phyloP scores from a whole-genome alignment of 2,113 vertebrate genomes.

The Catharus fuscescens region DNA sequence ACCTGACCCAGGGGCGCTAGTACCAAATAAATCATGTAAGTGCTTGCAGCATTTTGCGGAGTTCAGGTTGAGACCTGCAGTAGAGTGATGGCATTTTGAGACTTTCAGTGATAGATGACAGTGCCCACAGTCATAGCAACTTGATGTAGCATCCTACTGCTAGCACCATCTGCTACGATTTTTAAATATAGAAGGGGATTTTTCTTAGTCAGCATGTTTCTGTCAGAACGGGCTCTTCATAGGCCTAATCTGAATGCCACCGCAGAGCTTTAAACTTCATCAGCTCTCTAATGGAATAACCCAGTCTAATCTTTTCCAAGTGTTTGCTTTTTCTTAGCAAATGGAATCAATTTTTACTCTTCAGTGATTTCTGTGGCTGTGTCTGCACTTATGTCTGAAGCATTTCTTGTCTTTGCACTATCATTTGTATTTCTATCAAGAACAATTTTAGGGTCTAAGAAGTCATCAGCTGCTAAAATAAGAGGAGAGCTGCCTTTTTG shows the following conservation, averaged over 20 bases:
- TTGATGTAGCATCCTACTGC: conserved; percentile 37
- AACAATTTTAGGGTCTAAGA: not conserved
- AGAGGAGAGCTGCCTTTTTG: not conserved
- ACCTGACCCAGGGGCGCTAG: not conserved
- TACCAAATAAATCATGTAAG: not conserved
- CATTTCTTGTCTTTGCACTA: not conserved
- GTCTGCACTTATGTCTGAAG: conserved; percentile 15
- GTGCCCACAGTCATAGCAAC: conserved; percentile 23
- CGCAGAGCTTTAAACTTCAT: not conserved
- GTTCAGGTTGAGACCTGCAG: not conserved
- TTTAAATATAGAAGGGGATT: conserved; percentile 63
- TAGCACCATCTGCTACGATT: conserved; percentile 57
- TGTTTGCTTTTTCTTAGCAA: conserved; percentile 21
- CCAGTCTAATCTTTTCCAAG: not conserved
- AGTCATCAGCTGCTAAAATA: not conserved
- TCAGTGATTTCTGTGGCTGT: conserved; percentile 33
- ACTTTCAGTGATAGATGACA: conserved; percentile 26
- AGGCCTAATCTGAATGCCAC: conserved; percentile 14
- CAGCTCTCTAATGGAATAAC: conserved; percentile 35
- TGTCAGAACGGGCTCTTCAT: conserved; percentile 39
- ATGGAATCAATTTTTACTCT: conserved; percentile 40
- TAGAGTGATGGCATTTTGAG: conserved; percentile 8
- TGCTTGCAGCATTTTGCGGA: not conserved
- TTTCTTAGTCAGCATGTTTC: conserved; percentile 67
- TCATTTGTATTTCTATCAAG: conserved; percentile 6